Conservation (phyloP, 1,140 invertebrate species). For the Metaphire vulgaris region DNA sequence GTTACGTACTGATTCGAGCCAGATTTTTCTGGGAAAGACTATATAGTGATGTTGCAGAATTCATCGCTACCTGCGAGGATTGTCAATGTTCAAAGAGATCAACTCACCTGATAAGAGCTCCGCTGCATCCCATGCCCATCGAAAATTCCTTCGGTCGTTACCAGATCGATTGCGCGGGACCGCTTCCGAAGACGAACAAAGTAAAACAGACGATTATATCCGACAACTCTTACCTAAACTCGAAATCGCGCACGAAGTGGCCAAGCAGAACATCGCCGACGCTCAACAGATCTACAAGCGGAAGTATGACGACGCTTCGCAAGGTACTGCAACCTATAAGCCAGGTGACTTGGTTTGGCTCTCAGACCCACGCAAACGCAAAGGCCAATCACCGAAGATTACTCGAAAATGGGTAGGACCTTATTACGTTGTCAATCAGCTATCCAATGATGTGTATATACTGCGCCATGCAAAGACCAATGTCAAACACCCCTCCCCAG, state of each 20-base stretch:
- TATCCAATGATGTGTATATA: too few relatives aligned
- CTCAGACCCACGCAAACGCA: too few relatives aligned
- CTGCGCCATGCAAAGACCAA: too few relatives aligned
- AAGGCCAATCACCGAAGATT: too few relatives aligned
- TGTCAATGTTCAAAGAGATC: neutral
- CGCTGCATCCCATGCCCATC: neutral
- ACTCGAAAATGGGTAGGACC: too few relatives aligned
- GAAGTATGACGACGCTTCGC: too few relatives aligned
- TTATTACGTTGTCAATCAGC: too few relatives aligned
- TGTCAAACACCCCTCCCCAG: too few relatives aligned
- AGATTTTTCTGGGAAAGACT: neutral
- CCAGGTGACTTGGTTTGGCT: too few relatives aligned
- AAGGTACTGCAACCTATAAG: too few relatives aligned
- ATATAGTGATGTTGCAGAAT: neutral
- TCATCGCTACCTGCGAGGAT: neutral
- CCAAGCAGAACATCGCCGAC: too few relatives aligned
- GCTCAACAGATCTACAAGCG: too few relatives aligned
- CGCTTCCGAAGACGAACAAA: neutral
- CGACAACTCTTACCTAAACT: neutral
- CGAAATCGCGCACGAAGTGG: neutral
- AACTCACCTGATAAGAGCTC: neutral
- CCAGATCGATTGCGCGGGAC: neutral
- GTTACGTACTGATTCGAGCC: neutral
- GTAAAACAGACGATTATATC: neutral
- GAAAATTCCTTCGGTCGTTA: neutral